Evolutionary conservation across 2,113 vertebrate species (phyloP), one percentile per base, ranked within the genome.

Genomic region (Platysteira castanea): DNA sequence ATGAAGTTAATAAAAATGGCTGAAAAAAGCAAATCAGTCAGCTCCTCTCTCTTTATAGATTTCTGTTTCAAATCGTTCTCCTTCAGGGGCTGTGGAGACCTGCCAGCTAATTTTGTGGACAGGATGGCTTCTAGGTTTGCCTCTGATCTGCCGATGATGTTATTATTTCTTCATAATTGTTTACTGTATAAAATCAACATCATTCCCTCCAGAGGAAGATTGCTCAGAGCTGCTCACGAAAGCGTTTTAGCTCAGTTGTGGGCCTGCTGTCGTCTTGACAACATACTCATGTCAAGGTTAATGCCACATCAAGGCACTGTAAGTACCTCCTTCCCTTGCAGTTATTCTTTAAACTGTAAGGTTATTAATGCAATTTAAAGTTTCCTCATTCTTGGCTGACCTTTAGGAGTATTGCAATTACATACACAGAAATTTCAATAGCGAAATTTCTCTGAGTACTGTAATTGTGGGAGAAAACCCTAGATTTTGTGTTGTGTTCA

Each of bases 151-250:
- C 50, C 5, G 26, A 95, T 77, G 37, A 95, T 94, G 56, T 63
- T 92, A 79, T 96, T 95, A 93, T 95, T 97, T 96, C 96, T 93
- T 95, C 84, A 60, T 95, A 95, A 93, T 91, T 96, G 69, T 93
- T 94, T 96, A 94, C 86, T 87, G 88, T 75, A 90, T 69, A 93
- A 96, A 95, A 77, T 88, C 86, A 93, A 75, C 86, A 94, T 81
- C 56, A 68, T 69, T 82, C 69, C 89, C 93, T 96, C 95, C 76
- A 93, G 91, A 93, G 80, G 60, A 69, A 94, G 76, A 84, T 15
- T 78, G 85, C 68, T 90, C 60, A 81, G 78, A 90, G 56, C 52
- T 52, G 68, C 61, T 84, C 73, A 46, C 57, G 70, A 84, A 76
- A 86, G 70, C 22, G 2, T 89, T 95, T 92, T 41, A 91, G 91